Evolutionary conservation across 2,113 vertebrate species (phyloP).

Genomic region (Festucalex cinctus): DNA sequence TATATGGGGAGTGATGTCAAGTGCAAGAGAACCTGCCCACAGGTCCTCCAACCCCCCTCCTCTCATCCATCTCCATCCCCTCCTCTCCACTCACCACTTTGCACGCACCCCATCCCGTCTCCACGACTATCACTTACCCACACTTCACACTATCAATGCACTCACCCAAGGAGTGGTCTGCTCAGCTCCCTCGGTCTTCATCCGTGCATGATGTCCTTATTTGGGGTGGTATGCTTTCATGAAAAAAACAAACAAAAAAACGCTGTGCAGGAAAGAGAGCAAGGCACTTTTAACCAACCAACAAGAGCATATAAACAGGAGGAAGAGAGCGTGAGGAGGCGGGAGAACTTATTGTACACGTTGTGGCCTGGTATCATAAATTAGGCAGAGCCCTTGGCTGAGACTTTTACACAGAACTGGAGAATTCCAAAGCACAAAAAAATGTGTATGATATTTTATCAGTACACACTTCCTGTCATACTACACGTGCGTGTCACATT

Average conservation of each 20-base stretch:
- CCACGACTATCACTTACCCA: conserved; percentile 36
- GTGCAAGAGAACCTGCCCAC: conserved; percentile 64
- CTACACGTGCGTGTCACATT: neutral
- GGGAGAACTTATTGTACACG: neutral
- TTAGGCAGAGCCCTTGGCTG: no score
- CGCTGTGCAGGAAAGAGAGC: conserved; percentile 26
- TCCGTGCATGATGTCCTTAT: conserved; percentile 80
- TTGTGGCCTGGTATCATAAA: no score
- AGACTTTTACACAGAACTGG: no score
- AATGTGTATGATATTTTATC: no score
- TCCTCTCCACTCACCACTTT: conserved; percentile 51
- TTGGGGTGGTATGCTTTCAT: conserved; percentile 68
- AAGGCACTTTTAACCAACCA: conserved; percentile 76
- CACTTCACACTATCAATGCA: conserved; percentile 56
- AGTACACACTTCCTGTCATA: neutral
- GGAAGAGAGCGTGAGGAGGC: neutral
- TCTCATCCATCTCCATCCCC: conserved; percentile 38
- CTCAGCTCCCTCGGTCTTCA: conserved; percentile 42
- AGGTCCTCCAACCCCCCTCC: conserved; percentile 54
- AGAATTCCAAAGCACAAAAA: no score
- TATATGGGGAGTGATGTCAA: conserved; percentile 73
- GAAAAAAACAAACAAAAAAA: neutral
- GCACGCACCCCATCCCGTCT: conserved; percentile 39
- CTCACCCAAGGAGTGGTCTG: conserved; percentile 70
- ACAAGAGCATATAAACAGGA: conserved; percentile 51